Percentiles rank a stretch among this genome's conserved stretches.
Conservation (phyloP, 1,140 invertebrate species). For the Spodoptera litura region DNA sequence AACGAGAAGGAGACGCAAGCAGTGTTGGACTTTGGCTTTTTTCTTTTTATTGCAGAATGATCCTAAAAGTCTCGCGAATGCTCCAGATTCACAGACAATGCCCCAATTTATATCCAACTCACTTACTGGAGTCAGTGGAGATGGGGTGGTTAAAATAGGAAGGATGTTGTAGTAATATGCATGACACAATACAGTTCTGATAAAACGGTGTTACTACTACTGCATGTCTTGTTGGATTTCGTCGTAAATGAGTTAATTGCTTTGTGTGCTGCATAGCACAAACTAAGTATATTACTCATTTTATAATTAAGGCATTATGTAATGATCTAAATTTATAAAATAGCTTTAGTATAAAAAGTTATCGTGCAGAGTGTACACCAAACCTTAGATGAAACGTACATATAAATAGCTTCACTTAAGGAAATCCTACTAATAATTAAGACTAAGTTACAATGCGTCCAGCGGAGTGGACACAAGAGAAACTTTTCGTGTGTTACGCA, state of each 20-base stretch:
- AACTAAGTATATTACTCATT: no score
- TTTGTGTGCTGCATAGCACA: no score
- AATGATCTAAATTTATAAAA: no score
- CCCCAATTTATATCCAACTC: constrained; percentile 85
- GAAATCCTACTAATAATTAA: constrained; percentile 41
- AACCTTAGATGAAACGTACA: no score
- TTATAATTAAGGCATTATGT: no score
- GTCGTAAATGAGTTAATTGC: no score
- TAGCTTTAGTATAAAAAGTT: no score
- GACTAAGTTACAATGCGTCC: constrained; percentile 39
- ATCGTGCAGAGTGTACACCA: no score
- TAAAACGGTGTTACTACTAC: neutral
- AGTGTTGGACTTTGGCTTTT: constrained; percentile 55
- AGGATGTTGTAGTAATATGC: constrained; percentile 61
- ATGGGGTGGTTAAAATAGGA: constrained; percentile 61
- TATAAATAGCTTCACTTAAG: neutral
- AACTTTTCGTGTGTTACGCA: constrained; percentile 51
- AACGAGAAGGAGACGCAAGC: constrained; percentile 45
- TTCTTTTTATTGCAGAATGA: constrained; percentile 74
- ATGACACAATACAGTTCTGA: constrained; percentile 54
- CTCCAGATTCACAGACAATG: constrained; percentile 85
- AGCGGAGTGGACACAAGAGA: constrained; percentile 44
- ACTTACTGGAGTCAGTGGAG: constrained; percentile 78
- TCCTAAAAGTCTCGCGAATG: constrained; percentile 75
- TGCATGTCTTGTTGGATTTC: neutral